Percentiles rank a stretch among this genome's conserved stretches.
These are phyloP conservation scores for Drosophila greeni DNA, from an alignment of 2,888 invertebrate species.

Conservation along the genomic window DNA sequence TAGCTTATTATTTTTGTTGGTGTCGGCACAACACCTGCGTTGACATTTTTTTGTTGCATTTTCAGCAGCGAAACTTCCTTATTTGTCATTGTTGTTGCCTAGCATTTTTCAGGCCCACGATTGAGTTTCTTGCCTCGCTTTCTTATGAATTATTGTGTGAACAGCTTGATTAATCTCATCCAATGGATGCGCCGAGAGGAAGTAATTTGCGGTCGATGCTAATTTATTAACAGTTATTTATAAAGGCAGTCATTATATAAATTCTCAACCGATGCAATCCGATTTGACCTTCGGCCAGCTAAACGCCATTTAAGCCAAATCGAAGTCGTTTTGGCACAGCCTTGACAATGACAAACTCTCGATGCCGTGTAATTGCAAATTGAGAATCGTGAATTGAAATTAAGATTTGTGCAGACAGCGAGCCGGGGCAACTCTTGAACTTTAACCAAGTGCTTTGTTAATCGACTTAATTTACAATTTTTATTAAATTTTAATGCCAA, in stretches of 20 bases:
- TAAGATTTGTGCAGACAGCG: slow-evolving; percentile 44
- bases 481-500: slow-evolving; percentile 36
- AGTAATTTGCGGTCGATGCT: slow-evolving; percentile 11
- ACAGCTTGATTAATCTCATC: slow-evolving; percentile 47
- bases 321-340: slow-evolving; percentile 39
- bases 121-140: slow-evolving; percentile 48
- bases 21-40: slow-evolving; percentile 55
- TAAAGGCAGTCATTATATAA: slow-evolving; percentile 17
- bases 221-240: slow-evolving; percentile 20
- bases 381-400: slow-evolving; percentile 64
- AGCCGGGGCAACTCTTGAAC: slow-evolving; percentile 52
- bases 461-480: slow-evolving; percentile 39
- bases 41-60: slow-evolving; percentile 57
- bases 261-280: slow-evolving; percentile 14
- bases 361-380: slow-evolving; percentile 62
- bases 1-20: slow-evolving; percentile 50
- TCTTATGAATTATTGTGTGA: slow-evolving; percentile 46
- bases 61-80: slow-evolving; percentile 66
- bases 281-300: slow-evolving; percentile 28
- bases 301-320: slow-evolving; percentile 41
- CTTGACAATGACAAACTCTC: slow-evolving; percentile 63
- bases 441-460: slow-evolving; percentile 43
- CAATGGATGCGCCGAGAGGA: slow-evolving; percentile 35
- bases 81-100: slow-evolving; percentile 70
- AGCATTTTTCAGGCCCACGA: slow-evolving; percentile 49